These are phyloP conservation scores for Drosophila seclusa DNA, from an alignment of 2,888 invertebrate genomes.

Conservation along the genomic window DNA sequence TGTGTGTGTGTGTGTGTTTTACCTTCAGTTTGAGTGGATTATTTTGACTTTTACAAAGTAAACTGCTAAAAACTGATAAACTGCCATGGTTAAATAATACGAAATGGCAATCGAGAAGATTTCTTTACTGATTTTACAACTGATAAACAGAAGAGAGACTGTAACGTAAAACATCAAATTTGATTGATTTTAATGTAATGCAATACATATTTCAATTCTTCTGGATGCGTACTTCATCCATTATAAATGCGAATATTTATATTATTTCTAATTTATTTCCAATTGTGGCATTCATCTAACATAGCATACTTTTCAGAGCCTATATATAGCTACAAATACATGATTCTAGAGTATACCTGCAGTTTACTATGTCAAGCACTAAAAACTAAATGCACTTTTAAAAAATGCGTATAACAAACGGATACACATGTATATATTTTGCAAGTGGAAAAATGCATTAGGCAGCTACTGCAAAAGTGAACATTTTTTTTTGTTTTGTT, in stretches of 20 bases:
- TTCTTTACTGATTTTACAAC: neutral
- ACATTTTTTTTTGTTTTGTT: slow-evolving; percentile 4
- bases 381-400: neutral
- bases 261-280: neutral
- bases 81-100: slow-evolving; percentile 16
- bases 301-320: slow-evolving; percentile 7
- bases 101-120: neutral
- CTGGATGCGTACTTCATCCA: neutral
- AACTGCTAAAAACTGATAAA: slow-evolving; percentile 4
- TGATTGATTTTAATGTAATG: neutral
- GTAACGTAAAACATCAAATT: neutral
- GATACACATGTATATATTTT: neutral
- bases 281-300: neutral
- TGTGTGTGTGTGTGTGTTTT: neutral
- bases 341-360: neutral
- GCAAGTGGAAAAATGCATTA: slow-evolving; percentile 61
- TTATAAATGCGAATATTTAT: neutral
- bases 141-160: neutral
- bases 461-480: slow-evolving; percentile 13
- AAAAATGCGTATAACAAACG: slow-evolving; percentile 9
- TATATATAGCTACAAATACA: neutral
- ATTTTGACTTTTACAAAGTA: slow-evolving; percentile 24
- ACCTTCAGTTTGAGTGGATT: slow-evolving; percentile 28
- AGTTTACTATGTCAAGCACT: slow-evolving; percentile 29
- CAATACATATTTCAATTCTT: neutral